Base-by-base conservation (phyloP, 2,113 vertebrate genomes). In the Serilophus lunatus region DNA sequence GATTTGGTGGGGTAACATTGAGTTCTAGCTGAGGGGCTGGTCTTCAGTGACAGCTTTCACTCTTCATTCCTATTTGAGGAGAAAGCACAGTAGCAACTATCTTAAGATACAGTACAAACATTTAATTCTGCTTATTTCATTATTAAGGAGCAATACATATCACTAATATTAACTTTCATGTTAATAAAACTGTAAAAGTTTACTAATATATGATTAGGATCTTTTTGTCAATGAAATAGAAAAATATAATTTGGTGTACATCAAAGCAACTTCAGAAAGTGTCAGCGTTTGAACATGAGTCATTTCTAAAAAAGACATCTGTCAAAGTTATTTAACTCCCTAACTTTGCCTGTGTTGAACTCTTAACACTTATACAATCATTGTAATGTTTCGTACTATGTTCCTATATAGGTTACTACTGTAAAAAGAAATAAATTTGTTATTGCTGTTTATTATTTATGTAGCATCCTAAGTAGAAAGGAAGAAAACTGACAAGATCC, bases 391-490 rank as follows among this genome's bases (percentile, higher is more conserved):
- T 82, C 8, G 1, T 47, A 25, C 47, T 61, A 7, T 80, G 42
- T 45, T 84, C 28, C 12, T 83, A 36, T 90, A 42, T 64, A 65
- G 64, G 85, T 56, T 93, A 44, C 38, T 60, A 19, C 90, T 70
- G 61, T 60, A 70, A 77, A 88, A 95, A 80, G 24, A 90, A 77
- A 42, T 63, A 7, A 56, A 49, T 86, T 77, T 86, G 15, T 77
- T 89, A 70, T 36, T 88, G 60, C 26, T 56, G 26, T 80, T 49
- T 63, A 95, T 94, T 95, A 92, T 96, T 94, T 80, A 90, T 92
- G 59, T 23, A 79, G 33, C 4, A 3, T 19, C 28, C 12, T 54
- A 69, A 40, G 42, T 28, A 68, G 86, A 82, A 82, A 77, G 64
- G 50, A 93, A 81, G 54, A 86, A 89, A 95, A 66, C 69, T 88